Base-by-base conservation (phyloP, 1,140 invertebrate genomes). In the Papilio xuthus region DNA sequence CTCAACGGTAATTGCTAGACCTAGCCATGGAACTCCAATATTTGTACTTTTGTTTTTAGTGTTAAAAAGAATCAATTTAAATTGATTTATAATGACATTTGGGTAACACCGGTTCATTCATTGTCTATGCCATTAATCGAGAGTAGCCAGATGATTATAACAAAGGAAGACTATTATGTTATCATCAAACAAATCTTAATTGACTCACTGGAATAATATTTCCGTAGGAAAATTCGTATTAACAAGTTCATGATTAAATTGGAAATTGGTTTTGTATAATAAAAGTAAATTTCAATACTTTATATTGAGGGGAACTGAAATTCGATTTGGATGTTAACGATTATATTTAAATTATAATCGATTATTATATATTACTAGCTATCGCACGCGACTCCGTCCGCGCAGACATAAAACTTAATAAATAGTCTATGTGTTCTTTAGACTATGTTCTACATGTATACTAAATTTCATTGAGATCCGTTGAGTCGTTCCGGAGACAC, bases 121-220 rank as follows among this genome's bases (percentile, higher is more conserved):
- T 75, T 75, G 50, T 75, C 47, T 73, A 20, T 23, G 4, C 18
- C 26, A 74, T 74, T 37, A 75, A 74, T 74, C n/a, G 72, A 50
- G 26, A 23, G 0, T 37, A 7, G 13, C 2, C 50, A 7, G 70
- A 37, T 74, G 13, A 32, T 20, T 75, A 32, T 53, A 75, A 75
- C 47, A 75, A 20, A 56, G 72, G 28, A 56, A 75, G 42, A 42
- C 71, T 56, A 75, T 74, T 74, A 37, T 56, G 26, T 41, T 75
- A 75, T 75, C 72, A n/a, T 9, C 47, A 53, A 75, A 75, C 50
- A 75, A 23, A 75, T 75, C 72, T 75, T 75, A 75, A 75, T 75
- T 56, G 72, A 75, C 72, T 75, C 71, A 28, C 23, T 32, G 28
- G 71, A 53, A 75, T 72, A 23, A 72, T 75, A 75, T 53, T 73